phyloP scores from a whole-genome alignment of 2,888 invertebrate genomes.

The Ceraclea dissimilis region DNA sequence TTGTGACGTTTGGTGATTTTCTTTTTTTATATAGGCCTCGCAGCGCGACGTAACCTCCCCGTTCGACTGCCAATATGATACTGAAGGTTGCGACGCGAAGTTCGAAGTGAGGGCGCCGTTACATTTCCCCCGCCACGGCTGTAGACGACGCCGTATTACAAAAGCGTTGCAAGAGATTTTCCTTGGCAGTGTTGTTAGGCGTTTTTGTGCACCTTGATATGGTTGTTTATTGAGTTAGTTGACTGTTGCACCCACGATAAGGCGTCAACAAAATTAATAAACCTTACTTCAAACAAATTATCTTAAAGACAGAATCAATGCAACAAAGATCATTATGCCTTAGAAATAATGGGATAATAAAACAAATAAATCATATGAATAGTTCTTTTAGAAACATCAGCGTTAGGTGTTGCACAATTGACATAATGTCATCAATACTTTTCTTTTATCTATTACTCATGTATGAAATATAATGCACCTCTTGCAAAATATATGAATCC shows the following conservation, averaged over 20 bases:
- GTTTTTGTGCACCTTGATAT: background rate
- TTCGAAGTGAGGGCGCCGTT: constrained; percentile 10
- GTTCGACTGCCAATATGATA: constrained; percentile 15
- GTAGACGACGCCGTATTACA: constrained; percentile 5
- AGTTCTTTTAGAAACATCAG: too few species aligned
- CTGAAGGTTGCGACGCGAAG: constrained; percentile 6
- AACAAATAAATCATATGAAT: too few species aligned
- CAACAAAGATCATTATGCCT: too few species aligned
- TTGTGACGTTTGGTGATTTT: background rate
- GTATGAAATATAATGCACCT: too few species aligned
- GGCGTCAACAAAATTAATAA: too few species aligned
- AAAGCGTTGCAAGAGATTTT: constrained; percentile 2
- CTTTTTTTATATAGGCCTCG: constrained; percentile 4
- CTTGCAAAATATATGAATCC: too few species aligned
- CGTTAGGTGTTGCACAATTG: too few species aligned
- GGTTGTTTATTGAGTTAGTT: background rate
- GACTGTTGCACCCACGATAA: background rate
- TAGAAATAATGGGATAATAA: too few species aligned
- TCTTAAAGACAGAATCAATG: too few species aligned
- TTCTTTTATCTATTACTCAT: too few species aligned
- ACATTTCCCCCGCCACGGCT: constrained; percentile 9
- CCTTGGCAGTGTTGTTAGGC: background rate
- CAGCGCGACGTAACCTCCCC: constrained; percentile 16
- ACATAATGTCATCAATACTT: too few species aligned
- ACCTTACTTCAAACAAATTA: too few species aligned